Base-by-base conservation (phyloP, 2,888 invertebrate genomes). In the Lepidochitona cinerea region DNA sequence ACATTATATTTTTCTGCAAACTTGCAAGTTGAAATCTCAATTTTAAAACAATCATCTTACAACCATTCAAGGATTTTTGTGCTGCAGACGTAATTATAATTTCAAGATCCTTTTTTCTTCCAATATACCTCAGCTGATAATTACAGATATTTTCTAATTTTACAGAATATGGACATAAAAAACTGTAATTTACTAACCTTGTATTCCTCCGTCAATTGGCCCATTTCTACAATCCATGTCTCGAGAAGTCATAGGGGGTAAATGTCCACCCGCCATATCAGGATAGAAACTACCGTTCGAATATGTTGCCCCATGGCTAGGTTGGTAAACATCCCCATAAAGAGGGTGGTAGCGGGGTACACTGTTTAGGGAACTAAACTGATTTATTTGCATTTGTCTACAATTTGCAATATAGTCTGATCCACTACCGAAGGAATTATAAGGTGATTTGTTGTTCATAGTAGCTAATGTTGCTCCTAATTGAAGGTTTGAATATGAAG, bases 261-360 rank as follows among this genome's bases (percentile, higher is more conserved):
- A 80, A 29, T 59, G 59, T 41, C 86, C 86, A n/a, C 85, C 82
- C 2, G 84, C 76, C 83, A 87, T 86, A 72, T 87, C 87, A 37
- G 86, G 81, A 76, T 86, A 87, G 78, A 85, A 86, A 66, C 85
- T 84, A n/a, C 87, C 85, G 75, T 86, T 86, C 35, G 86, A 78
- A 71, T 87, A 87, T 52, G 85, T 81, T 26, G 86, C 80, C 12
- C 85, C 81, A 73, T 87, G 87, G 14, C 85, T 84, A 0, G 83
- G 75, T 73, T 86, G 85, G 76, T 87, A 87, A 82, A 87, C 84
- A 73, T 87, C 87, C 23, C 86, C 85, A 73, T 87, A 87, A 59
- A 87, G 78, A 49, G 83, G 81, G 71, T 85, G 84, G 77, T 86
- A 86, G 68, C 85, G 83, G 35, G 84, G 84, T 79, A 85, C 81